Conservation (phyloP, 2,888 invertebrate genomes). For the Caenorhabditis zanzibari region DNA sequence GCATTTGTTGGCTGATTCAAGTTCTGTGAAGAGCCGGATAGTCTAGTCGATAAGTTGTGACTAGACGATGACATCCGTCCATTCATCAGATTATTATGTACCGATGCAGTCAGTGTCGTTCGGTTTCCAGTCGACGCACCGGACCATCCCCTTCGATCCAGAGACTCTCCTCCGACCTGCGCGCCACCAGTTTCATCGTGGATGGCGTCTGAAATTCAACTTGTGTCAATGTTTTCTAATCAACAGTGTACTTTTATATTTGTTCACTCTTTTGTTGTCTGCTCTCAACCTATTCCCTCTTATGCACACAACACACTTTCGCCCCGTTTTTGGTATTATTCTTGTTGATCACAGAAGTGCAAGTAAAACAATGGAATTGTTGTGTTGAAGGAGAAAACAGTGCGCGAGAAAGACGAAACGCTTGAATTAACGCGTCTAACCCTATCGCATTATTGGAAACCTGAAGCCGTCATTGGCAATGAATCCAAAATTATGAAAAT, state of each 20-base stretch:
- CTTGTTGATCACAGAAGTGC: slow-evolving; percentile 49
- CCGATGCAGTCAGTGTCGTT: slow-evolving; percentile 57
- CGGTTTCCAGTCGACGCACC: slow-evolving; percentile 43
- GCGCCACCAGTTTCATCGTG: slow-evolving; percentile 60
- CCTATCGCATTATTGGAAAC: slow-evolving; percentile 62
- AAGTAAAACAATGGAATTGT: slow-evolving; percentile 57
- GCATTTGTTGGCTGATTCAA: slow-evolving; percentile 62
- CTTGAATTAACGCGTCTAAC: slow-evolving; percentile 52
- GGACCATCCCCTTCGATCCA: slow-evolving; percentile 69
- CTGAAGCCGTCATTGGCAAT: slow-evolving; percentile 52
- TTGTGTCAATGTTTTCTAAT: slow-evolving; percentile 4
- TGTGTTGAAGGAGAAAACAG: slow-evolving; percentile 14
- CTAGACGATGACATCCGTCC: slow-evolving; percentile 68
- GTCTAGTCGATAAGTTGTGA: slow-evolving; percentile 65
- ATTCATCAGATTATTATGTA: slow-evolving; percentile 63
- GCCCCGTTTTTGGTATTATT: slow-evolving; percentile 50
- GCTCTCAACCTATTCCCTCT: background rate
- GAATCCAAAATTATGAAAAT: slow-evolving; percentile 31
- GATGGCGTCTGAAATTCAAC: slow-evolving; percentile 66
- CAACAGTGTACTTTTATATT: slow-evolving; percentile 5
- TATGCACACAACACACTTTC: slow-evolving; percentile 52
- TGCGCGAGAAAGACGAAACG: slow-evolving; percentile 46
- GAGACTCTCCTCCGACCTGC: slow-evolving; percentile 51
- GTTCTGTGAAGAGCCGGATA: slow-evolving; percentile 69
- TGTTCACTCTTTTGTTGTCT: slow-evolving; percentile 15